Evolutionary conservation across 92 coral and sea anemone species (phyloP), one percentile per base, ranked within the genome.

Genomic region (Epizoanthus illoricatus): DNA sequence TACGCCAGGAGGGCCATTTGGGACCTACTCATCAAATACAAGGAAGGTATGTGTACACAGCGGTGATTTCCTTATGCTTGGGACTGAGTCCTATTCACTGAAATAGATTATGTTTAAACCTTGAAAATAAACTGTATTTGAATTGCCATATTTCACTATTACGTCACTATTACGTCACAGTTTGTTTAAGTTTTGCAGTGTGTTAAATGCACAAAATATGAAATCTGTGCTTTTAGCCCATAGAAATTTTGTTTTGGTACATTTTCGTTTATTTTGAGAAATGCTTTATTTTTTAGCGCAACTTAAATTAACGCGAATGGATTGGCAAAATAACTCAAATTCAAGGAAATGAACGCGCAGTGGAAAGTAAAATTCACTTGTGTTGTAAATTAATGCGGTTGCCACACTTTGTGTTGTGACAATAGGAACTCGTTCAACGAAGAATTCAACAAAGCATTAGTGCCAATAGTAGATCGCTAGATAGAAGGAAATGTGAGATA

Each of bases 1-100:
- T 96, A 93, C 64, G 99, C 99, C 45, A 89, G 99, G 80, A 94
- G 99, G 69, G 99, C 99, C 62, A 96, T 96, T 71, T 96, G 99
- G 99, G 99, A 96, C 90, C 83, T 96, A 6, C 94, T 96, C 11
- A 96, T 94, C 42, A 93, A 91, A 71, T 96, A 96, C 84, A 96
- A 96, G 85, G 85, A 88, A 96, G 98, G 99, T 93, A 59, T 8
- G 40, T 40, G 1, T 4, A 2, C 7, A 55, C 41, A 24, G 15
- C 3, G 16, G 21, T 28, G 8, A 10, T 0, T 69, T 54, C 21
- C 20, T 8, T 59, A 65, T 36, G n/a, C 5, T 56, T 43, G 16
- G 4, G 21, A 16, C 12, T 39, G 52, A 18, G 24, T 0, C 10
- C 54, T 20, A 21, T 5, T 10, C 47, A 19, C 66, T 49, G 42